phyloP scores from a whole-genome alignment of 2,888 invertebrate species.

The Encarsia formosa region DNA sequence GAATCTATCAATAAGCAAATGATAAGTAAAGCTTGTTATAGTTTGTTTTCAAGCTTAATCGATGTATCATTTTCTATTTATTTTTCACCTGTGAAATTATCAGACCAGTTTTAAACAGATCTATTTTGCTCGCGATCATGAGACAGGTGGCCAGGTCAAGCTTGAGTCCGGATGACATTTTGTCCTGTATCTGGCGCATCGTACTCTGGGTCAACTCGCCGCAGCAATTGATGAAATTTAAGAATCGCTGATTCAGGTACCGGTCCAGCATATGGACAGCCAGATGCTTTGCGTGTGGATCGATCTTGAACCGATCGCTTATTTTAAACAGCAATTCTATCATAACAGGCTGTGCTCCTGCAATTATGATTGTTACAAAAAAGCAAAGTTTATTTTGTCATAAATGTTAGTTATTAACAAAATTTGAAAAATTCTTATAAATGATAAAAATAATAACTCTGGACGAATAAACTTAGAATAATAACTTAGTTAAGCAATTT shows the following conservation, averaged over 20 bases:
- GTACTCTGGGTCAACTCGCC: conserved; percentile 1
- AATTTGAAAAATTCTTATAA: no score
- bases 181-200: conserved; percentile 23
- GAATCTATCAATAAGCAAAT: no score
- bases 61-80: no score
- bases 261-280: conserved; percentile 43
- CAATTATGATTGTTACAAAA: no score
- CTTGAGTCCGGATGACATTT: conserved; percentile 33
- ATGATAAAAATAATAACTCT: no score
- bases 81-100: conserved; percentile 15
- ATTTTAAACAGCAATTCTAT: conserved; percentile 38
- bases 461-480: no score
- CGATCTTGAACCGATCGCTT: conserved; percentile 34
- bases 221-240: no score
- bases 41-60: no score
- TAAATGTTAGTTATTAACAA: no score
- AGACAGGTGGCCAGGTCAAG: conserved; percentile 41
- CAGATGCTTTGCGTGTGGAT: conserved; percentile 37
- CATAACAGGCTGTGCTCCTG: conserved; percentile 36
- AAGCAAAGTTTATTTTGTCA: no score
- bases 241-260: conserved; percentile 32
- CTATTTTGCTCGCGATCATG: conserved; percentile 45
- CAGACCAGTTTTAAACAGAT: conserved; percentile 15
- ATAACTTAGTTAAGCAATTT: no score
- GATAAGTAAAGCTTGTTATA: no score